Percentiles rank a stretch among this genome's conserved stretches.
Conservation (phyloP, 2,797 vertebrate species). For the Limosa lapponica region DNA sequence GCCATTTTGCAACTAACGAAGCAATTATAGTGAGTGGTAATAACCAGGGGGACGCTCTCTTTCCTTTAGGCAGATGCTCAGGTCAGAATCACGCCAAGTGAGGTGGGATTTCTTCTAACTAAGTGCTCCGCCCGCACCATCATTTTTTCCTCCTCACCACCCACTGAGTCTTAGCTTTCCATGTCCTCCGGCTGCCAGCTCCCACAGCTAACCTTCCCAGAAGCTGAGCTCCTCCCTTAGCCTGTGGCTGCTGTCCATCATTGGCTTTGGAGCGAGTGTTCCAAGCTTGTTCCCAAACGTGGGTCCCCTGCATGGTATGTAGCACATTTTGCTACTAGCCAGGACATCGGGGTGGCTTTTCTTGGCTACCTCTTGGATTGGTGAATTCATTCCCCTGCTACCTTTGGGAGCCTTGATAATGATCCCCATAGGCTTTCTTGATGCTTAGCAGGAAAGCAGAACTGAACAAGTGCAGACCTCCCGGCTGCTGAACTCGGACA, state of each 20-base stretch:
- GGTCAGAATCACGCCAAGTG: not conserved
- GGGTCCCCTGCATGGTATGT: fast-evolving
- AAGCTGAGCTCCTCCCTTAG: not conserved
- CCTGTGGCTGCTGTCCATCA: not conserved
- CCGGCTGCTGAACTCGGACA: constrained; percentile 50
- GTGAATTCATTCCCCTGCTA: not conserved
- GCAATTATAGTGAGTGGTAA: not conserved
- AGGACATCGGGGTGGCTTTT: not conserved
- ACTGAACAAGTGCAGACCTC: constrained; percentile 65
- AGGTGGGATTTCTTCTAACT: not conserved
- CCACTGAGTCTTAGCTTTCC: not conserved
- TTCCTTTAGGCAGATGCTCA: not conserved
- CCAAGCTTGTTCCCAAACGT: not conserved
- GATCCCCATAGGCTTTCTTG: not conserved
- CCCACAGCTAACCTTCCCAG: constrained; percentile 2
- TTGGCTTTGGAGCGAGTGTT: not conserved
- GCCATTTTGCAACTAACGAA: not conserved
- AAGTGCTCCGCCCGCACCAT: not conserved
- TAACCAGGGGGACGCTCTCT: not conserved
- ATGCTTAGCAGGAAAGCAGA: constrained; percentile 19
- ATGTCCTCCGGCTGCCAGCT: not conserved
- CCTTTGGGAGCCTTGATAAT: not conserved
- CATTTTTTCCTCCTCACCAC: not conserved
- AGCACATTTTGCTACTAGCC: not conserved
- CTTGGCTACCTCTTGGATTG: not conserved